These are phyloP conservation scores for Macheiramphus alcinus DNA, from an alignment of 2,113 vertebrate genomes.

Conservation along the genomic window DNA sequence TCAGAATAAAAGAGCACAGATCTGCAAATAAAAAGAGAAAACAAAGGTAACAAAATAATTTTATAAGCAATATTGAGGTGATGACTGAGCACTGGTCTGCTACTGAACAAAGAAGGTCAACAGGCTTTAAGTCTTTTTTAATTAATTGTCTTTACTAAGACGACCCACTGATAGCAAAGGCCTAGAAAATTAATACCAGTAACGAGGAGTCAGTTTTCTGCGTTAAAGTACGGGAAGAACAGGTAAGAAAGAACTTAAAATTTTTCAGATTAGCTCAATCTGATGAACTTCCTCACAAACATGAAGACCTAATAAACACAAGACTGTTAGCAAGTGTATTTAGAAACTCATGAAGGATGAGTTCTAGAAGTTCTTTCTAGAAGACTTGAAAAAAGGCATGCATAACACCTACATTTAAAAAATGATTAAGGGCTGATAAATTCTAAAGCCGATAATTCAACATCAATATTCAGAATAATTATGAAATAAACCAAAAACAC, in stretches of 20 bases:
- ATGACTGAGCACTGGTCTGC: background rate
- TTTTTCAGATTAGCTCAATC: background rate
- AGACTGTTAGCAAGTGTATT: background rate
- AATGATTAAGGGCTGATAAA: background rate
- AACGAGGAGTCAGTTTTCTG: background rate
- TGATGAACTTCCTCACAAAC: background rate
- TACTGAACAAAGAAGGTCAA: background rate
- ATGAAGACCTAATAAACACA: background rate
- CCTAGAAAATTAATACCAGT: background rate
- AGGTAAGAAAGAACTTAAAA: background rate
- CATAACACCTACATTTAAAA: background rate
- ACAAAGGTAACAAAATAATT: background rate
- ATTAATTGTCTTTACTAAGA: background rate
- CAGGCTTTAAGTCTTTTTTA: background rate
- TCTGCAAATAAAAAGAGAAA: background rate
- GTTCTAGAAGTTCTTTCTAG: background rate
- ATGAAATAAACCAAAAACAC: background rate
- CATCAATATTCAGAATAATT: background rate
- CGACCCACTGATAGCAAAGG: background rate
- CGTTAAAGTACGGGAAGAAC: background rate
- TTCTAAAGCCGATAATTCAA: background rate
- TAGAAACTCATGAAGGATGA: background rate
- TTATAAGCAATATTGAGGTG: background rate
- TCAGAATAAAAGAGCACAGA: background rate
- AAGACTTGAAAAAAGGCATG: background rate